Evolutionary conservation across 2,797 vertebrate species (phyloP).

Genomic region (Bradypodion ventrale): DNA sequence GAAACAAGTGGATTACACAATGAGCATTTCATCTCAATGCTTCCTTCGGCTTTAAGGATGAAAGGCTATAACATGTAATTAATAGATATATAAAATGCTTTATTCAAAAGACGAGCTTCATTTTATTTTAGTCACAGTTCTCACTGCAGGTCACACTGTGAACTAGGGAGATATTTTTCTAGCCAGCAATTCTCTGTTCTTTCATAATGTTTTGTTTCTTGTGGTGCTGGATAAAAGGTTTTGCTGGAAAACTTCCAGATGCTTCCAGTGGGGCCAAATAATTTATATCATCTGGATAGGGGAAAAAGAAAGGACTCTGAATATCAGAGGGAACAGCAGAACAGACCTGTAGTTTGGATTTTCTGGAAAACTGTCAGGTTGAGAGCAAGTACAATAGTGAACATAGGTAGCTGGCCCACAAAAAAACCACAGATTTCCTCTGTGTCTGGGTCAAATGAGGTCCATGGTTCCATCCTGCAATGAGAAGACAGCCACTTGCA

Average conservation of each 20-base stretch:
- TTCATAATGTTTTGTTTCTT: constrained; percentile 19
- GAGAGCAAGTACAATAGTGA: neutral
- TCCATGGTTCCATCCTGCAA: neutral
- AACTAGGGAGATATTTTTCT: neutral
- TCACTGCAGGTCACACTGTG: neutral
- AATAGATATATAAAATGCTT: neutral
- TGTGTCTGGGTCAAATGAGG: neutral
- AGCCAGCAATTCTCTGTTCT: constrained; percentile 1
- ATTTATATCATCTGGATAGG: constrained; percentile 18
- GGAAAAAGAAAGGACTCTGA: neutral
- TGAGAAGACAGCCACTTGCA: neutral
- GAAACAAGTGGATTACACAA: neutral
- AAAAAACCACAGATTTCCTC: neutral
- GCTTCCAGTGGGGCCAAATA: constrained; percentile 25
- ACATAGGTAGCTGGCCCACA: neutral
- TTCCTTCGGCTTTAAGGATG: neutral
- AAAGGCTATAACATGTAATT: neutral
- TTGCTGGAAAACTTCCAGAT: constrained; percentile 18
- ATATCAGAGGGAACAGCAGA: constrained; percentile 2
- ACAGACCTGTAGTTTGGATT: constrained; percentile 15
- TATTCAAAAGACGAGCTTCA: neutral
- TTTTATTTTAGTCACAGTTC: constrained; percentile 3
- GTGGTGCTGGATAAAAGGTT: constrained; percentile 21
- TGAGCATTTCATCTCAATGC: neutral
- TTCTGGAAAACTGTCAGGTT: constrained; percentile 24